Percentiles rank a stretch among this genome's conserved stretches.
Conservation (phyloP, 2,888 invertebrate species). For the Cyclophora punctaria region DNA sequence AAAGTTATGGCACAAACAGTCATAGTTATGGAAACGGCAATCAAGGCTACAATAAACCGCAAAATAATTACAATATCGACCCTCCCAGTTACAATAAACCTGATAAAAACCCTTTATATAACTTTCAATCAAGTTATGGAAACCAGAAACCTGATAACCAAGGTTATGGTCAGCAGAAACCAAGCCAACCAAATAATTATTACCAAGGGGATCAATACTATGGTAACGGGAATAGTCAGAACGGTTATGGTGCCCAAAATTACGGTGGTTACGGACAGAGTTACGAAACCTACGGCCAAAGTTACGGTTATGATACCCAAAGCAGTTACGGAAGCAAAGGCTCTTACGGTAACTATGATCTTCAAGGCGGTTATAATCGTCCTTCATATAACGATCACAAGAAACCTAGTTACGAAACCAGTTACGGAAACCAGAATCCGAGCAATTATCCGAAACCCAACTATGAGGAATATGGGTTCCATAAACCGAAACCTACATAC, state of each 20-base stretch:
- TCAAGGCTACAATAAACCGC: constrained; percentile 9
- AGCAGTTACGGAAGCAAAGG: constrained; percentile 2
- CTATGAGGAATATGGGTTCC: constrained; percentile 2
- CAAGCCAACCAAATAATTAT: constrained; percentile 5
- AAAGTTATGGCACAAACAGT: too few species aligned
- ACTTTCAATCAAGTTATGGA: constrained; percentile 6
- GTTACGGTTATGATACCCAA: constrained; percentile 3
- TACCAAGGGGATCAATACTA: too few species aligned
- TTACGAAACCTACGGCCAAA: constrained; percentile 1
- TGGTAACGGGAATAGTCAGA: constrained; percentile 13
- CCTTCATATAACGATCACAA: not conserved
- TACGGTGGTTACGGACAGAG: constrained; percentile 5
- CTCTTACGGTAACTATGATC: not conserved
- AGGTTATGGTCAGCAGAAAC: constrained; percentile 9
- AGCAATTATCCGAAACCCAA: constrained; percentile 4
- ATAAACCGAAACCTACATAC: constrained; percentile 2
- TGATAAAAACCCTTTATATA: constrained; percentile 2
- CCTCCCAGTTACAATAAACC: not conserved
- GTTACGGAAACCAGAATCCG: constrained; percentile 11
- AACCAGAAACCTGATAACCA: constrained; percentile 9
- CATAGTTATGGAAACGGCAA: not conserved
- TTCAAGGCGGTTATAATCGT: constrained; percentile 7
- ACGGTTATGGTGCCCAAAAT: constrained; percentile 5
- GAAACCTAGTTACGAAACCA: constrained; percentile 7
- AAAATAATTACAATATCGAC: constrained; percentile 1